Evolutionary conservation across 2,888 invertebrate species (phyloP), one percentile per base, ranked within the genome.

Genomic region (Ferrisia virgata): DNA sequence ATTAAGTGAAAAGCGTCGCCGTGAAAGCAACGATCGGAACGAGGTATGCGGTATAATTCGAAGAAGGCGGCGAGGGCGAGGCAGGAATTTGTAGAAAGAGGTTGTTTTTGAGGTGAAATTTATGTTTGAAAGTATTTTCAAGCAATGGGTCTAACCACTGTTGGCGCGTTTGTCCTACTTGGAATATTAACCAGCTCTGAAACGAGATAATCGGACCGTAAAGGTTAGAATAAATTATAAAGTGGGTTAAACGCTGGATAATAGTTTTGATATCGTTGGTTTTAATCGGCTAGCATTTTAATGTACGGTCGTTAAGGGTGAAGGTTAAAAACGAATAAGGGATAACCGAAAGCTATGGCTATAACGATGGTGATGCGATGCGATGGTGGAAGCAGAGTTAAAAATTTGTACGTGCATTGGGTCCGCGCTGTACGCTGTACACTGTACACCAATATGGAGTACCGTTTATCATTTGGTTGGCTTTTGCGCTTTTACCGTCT

Each of bases 221-320:
- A 72, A 72, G 72, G 72, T 72, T 72, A 33, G 72, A 72, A 72
- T 72, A 72, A 72, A 72, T 72, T 72, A 72, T 72, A 72, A 33
- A 72, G 72, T 72, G 72, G 72, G 72, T 72, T 72, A 72, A 72
- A 72, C 72, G 72, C 72, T 36, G 33, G 33, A 72, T 72, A 72
- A 72, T 72, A 72, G 72, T 72, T 72, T 33, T 72, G 33, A 72
- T 72, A 72, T 72, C 72, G 72, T 36, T 36, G 72, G 33, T 72
- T 72, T 33, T 33, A 72, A 72, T 72, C 72, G 72, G 72, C 69
- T 28, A 72, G 72, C 72, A 64, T 64, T 64, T 36, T 31, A 72
- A 72, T 72, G 72, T 36, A 28, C 9, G 72, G 58, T 64, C 72
- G 33, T 72, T 72, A 72, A 33, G 72, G 72, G 72, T 72, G 72